Evolutionary conservation across 2,797 vertebrate genomes (phyloP), one percentile per base, ranked within the genome.

Genomic region (Peromyscus nudipes): DNA sequence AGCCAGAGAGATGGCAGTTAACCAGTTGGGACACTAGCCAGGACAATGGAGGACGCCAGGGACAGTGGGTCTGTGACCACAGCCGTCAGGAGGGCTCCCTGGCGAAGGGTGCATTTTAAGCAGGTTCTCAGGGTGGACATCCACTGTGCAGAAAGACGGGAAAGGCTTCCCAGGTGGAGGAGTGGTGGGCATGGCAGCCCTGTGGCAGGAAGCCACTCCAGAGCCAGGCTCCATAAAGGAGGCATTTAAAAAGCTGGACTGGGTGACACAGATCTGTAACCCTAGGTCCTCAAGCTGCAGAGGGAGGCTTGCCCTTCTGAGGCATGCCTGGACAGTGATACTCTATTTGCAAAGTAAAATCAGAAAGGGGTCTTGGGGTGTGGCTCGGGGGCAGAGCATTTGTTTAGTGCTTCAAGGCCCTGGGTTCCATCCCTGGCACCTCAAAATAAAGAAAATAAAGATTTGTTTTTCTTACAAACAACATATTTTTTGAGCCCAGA

Each of bases 121-220:
- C 34, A 55, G 23, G 85, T 31, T 75, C 10, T 60, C 49, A 73
- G 73, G 85, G n/a, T 75, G 49, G 25, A 27, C 6, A 25, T 9
- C 49, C 9, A 40, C n/a, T 4, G 17, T 37, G 49, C 37, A 62
- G 69, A 75, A 75, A 43, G 37, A 31, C 21, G 4, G 37, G 19
- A 62, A 60, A 21, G 17, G 13, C 55, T 73, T 43, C 13, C 19
- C 29, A 8, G 37, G 37, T 23, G 8, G 10, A 34, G 27, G 27
- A 60, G 3, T 6, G 19, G 40, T 8, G 8, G 25, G 1, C 19
- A 27, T 14, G 0, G 16, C 2, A 6, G 37, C 10, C 37, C 3
- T 9, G 57, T 11, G 52, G 0, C 31, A 37, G 25, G 49, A 25
- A 55, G 43, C 21, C 10, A 0, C 65, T 40, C 40, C 34, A 57